Evolutionary conservation across 1,140 invertebrate species (phyloP).

Genomic region (Lutraria rhynchaena): DNA sequence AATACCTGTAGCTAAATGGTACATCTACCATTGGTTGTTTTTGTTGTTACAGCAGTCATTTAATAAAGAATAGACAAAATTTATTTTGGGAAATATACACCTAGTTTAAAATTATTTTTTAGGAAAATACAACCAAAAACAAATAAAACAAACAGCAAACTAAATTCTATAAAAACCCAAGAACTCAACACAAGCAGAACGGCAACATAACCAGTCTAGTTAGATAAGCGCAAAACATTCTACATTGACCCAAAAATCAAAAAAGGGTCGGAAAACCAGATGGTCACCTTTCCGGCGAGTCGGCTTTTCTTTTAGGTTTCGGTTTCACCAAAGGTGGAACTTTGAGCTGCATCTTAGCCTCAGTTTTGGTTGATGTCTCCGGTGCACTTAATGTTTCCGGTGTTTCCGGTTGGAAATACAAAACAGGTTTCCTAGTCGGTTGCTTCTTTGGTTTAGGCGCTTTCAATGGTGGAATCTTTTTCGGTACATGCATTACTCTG

Average conservation of each 20-base stretch:
- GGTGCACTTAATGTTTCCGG: constrained; percentile 16
- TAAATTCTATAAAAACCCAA: not conserved
- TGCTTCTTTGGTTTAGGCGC: constrained; percentile 57
- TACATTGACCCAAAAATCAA: not conserved
- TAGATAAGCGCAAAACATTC: no score
- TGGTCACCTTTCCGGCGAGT: constrained; percentile 56
- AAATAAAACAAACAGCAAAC: no score
- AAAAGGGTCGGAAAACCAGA: not conserved
- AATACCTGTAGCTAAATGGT: no score
- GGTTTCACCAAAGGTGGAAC: constrained; percentile 53
- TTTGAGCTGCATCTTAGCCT: constrained; percentile 47
- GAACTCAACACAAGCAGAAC: no score
- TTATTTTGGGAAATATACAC: no score
- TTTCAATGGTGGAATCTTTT: constrained; percentile 58
- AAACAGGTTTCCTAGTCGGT: not conserved
- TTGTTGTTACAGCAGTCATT: no score
- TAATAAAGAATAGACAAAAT: no score
- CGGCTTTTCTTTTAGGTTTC: constrained; percentile 44
- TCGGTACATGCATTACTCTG: constrained; percentile 50
- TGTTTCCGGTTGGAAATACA: constrained; percentile 29
- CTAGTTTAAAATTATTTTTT: no score
- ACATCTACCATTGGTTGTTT: no score
- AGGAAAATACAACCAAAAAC: no score
- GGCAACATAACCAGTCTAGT: no score
- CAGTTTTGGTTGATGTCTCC: constrained; percentile 33